Conservation (phyloP, 2,888 invertebrate genomes). For the Nomada flava region DNA sequence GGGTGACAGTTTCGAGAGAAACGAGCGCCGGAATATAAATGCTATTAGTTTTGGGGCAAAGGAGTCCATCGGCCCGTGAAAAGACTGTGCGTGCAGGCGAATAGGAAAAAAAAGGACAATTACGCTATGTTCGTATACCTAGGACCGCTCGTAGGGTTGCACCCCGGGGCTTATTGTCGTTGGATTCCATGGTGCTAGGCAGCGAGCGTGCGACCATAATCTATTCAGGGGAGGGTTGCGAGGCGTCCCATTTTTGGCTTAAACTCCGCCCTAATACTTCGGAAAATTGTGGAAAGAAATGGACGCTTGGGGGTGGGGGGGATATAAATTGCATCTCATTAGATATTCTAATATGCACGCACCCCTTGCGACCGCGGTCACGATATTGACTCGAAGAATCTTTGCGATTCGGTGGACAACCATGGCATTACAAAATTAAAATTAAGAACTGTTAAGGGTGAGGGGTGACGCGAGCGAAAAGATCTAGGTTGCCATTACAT, state of each 20-base stretch:
- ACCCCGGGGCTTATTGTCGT: slow-evolving; percentile 77
- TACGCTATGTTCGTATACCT: slow-evolving; percentile 69
- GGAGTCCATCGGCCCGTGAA: slow-evolving; percentile 81
- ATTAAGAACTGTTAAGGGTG: slow-evolving; percentile 4
- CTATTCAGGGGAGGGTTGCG: slow-evolving; percentile 60
- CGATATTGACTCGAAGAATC: slow-evolving; percentile 46
- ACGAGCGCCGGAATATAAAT: slow-evolving; percentile 76
- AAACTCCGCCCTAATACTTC: slow-evolving; percentile 74
- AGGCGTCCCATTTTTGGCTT: slow-evolving; percentile 38
- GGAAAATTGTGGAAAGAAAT: slow-evolving; percentile 54
- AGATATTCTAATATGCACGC: slow-evolving; percentile 53
- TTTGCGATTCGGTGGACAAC: slow-evolving; percentile 30
- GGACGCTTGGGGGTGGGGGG: background rate
- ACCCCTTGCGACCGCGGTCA: slow-evolving; percentile 1
- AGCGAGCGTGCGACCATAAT: slow-evolving; percentile 73
- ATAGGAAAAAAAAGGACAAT: slow-evolving; percentile 66
- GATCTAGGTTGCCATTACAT: slow-evolving; percentile 2
- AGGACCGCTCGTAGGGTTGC: slow-evolving; percentile 71
- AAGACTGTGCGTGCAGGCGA: slow-evolving; percentile 65
- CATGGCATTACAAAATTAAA: slow-evolving; percentile 41
- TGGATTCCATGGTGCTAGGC: slow-evolving; percentile 64
- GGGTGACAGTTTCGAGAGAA: slow-evolving; percentile 60
- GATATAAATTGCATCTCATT: slow-evolving; percentile 53
- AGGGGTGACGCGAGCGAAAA: background rate
- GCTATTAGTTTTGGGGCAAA: slow-evolving; percentile 81